Base-by-base conservation (phyloP, 1,140 invertebrate genomes). In the Diachasmimorpha longicaudata region DNA sequence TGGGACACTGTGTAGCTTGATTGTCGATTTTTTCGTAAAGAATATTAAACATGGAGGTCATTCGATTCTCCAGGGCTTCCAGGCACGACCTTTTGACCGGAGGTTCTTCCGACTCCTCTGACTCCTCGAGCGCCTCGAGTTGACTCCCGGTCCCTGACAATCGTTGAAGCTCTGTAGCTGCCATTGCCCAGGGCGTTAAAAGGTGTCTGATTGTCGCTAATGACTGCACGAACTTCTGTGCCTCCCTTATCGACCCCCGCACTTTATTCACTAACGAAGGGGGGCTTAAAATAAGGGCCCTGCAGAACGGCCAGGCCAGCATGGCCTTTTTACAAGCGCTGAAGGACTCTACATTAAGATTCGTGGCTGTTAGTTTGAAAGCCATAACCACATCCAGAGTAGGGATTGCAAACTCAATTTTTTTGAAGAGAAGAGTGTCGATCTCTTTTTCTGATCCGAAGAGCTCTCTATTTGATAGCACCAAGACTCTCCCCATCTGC, bases 291-390 rank as follows among this genome's bases (percentile, higher is more conserved):
- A 83, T 81, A 0, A 82, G 37, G 0, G 77, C 81, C 55, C 77
- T 74, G 63, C 76, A 72, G 39, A 82, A 81, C 6, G 80, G 55
- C 80, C 81, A 82, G 6, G 73, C 52, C n/a, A 82, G 67, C 79
- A 84, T 80, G 21, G 63, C 72, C 6, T 80, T 25, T 68, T 81
- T 83, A 21, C 70, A 75, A 19, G 79, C 70, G 23, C 46, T 74
- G 63, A 66, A 80, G 1, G 25, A n/a, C 37, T 78, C 78, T 72
- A 82, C 78, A 8, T 78, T 58, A 0, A 83, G 66, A 36, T 31
- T 44, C 19, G 14, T 42, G 10, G 52, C 52, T 11, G 48, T 5
- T 5, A 52, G 67, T 39, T 71, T 36, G 37, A 74, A 72, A 13
- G 55, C 52, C 19, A 55, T 72, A 14, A 19, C 21, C 5, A 72